Evolutionary conservation across 2,797 vertebrate species (phyloP), one percentile per base, ranked within the genome.

Genomic region (Masticophis lateralis): DNA sequence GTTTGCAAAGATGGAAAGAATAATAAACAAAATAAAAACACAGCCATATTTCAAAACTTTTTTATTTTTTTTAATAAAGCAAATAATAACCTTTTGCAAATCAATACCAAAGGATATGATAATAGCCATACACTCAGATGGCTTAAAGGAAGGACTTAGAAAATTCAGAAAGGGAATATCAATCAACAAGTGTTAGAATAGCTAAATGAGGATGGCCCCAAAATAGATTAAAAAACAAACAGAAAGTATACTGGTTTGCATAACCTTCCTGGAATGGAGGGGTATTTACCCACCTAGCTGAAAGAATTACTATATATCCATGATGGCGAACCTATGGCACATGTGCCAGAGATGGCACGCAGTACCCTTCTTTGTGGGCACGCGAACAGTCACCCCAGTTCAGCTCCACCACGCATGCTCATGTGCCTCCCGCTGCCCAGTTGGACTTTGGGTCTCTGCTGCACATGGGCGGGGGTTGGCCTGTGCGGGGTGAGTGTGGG

Each of bases 391-490:
- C 47, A 1, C 47, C 47, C 47, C 47, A 47, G 47, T 47, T 47
- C 47, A 47, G 6, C 47, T 47, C 47, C 47, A 47, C 47, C 47
- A 0, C 47, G 6, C 47, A 47, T 47, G 47, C 6, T 1, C 1
- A 1, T 47, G 47, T 47, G 47, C 47, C 47, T 47, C 5, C 47
- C 47, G 5, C 43, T 43, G 43, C 43, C 43, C 43, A 43, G 43
- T 47, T 47, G 5, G 47, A 6, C 47, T 47, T 47, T 47, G 47
- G 6, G 47, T 47, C 47, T 47, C 47, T 47, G 47, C 47, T 51
- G 47, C 6, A 6, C 47, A 47, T 47, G 1, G 47, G 47, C 0
- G 7, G 47, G 0, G 47, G 47, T 51, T 6, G 1, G 6, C 47
- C 47, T 51, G 5, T 51, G 47, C 47, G 7, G 47, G 47, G 47